These are phyloP conservation scores for Temnothorax curvispinosus DNA, from an alignment of 1,140 invertebrate species.

Conservation along the genomic window DNA sequence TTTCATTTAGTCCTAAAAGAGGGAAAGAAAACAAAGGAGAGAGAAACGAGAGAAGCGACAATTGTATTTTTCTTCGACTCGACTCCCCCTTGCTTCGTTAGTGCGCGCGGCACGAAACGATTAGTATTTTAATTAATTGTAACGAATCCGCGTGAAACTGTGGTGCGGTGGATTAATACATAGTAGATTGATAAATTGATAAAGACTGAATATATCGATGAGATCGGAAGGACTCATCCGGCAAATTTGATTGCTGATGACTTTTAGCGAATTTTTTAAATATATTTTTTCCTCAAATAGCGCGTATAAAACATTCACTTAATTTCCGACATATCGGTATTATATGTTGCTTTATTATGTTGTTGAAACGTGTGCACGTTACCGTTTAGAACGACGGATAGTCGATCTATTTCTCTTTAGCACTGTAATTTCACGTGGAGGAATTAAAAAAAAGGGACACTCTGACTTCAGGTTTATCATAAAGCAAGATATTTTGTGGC, in stretches of 20 bases:
- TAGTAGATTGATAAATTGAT: slow-evolving; percentile 60
- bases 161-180: slow-evolving; percentile 36
- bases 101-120: slow-evolving; percentile 8
- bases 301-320: slow-evolving; percentile 24
- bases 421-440: slow-evolving; percentile 62
- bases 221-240: not conserved
- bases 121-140: slow-evolving; percentile 47
- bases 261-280: slow-evolving; percentile 36
- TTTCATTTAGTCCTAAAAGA: not conserved
- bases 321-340: not conserved
- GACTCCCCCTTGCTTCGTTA: slow-evolving; percentile 16
- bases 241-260: slow-evolving; percentile 11
- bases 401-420: slow-evolving; percentile 11
- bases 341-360: slow-evolving; percentile 13
- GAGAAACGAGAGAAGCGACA: not conserved
- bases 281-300: slow-evolving; percentile 23
- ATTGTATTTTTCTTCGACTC: slow-evolving; percentile 40
- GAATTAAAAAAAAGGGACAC: slow-evolving; percentile 10
- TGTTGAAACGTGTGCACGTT: slow-evolving; percentile 35
- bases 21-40: not conserved
- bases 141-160: slow-evolving; percentile 55
- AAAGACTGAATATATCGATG: slow-evolving; percentile 68
- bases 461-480: slow-evolving; percentile 42
- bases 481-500: slow-evolving; percentile 74
- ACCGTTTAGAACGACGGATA: not conserved